Base-by-base conservation (phyloP, 2,113 vertebrate species). In the Agelaius tricolor region DNA sequence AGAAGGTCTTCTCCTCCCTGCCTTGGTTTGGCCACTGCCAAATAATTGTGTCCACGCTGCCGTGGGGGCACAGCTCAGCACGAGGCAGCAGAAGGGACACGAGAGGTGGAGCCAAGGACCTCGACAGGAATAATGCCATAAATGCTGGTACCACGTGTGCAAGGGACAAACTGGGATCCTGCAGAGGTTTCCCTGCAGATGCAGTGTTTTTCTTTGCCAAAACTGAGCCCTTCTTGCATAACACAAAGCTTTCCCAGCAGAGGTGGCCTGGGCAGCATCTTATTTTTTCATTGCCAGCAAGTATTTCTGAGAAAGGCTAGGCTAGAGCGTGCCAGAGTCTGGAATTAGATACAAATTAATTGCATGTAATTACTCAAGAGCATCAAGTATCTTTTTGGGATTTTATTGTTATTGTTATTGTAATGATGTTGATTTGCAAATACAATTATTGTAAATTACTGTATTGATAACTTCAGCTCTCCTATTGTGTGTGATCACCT, bases 291-390 rank as follows among this genome's bases (percentile, higher is more conserved):
- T 67, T 92, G 94, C 95, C 96, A 97, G 84, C 43, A 93, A 96
- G 73, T 93, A 80, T 78, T 96, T 94, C 90, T 93, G 68, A 94
- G 94, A 96, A 97, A 96, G 95, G 90, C 92, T 88, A 58, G 86
- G 75, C 79, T 72, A 49, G 69, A 91, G 55, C 1, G 3, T 91
- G 97, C 91, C 93, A 97, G 93, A 97, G 93, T 92, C 89, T 85
- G 76, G 93, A 97, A 90, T 97, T 90, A 95, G 93, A 94, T 96
- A 89, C 76, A 86, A 91, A 94, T 94, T 96, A 96, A 97, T 95
- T 97, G 89, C 87, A 78, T 96, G 96, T 95, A 96, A 97, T 98
- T 94, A 94, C 49, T 76, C 55, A 96, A 94, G 78, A 96, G 71
- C 69, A 95, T 95, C 85, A 87, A 95, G 72, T 91, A 82, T 90